A percentile compares a stretch with the other conserved stretches of the same genome.
Conservation (phyloP, 2,113 vertebrate genomes). For the Ptilonorhynchus violaceus region DNA sequence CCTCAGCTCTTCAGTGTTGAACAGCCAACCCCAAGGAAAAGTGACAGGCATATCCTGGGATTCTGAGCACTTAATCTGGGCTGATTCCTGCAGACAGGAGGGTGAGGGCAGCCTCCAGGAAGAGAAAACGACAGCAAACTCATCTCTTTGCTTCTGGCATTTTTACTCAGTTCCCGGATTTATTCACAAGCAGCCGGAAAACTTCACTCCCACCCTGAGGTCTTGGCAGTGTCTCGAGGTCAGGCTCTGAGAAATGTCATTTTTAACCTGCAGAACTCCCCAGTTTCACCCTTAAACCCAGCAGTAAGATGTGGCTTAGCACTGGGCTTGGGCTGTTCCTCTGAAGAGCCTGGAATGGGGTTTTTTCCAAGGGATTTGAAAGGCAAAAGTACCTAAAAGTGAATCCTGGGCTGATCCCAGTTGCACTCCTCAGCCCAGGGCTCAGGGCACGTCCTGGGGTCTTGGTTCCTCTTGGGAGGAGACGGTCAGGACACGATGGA, state of each 20-base stretch:
- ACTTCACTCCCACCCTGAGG: not conserved
- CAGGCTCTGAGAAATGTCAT: not conserved
- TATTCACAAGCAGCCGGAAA: not conserved
- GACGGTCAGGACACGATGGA: not conserved
- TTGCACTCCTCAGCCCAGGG: not conserved
- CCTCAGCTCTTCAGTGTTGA: not conserved
- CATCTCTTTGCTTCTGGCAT: not conserved
- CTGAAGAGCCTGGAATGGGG: not conserved
- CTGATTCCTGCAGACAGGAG: not conserved
- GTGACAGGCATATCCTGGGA: not conserved
- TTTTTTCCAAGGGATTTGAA: not conserved
- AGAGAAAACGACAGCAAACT: not conserved
- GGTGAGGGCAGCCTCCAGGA: not conserved
- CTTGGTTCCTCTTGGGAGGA: not conserved
- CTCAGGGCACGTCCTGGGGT: not conserved
- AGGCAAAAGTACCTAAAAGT: not conserved
- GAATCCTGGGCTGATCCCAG: not conserved
- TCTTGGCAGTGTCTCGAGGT: not conserved
- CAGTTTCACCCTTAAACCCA: not conserved
- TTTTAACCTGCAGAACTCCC: not conserved
- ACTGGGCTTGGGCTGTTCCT: not conserved
- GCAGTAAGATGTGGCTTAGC: accelerated
- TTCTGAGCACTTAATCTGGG: not conserved
- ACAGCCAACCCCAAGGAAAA: not conserved
- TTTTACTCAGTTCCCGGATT: not conserved